These are phyloP conservation scores for Maccullochella peelii DNA, from an alignment of 2,113 vertebrate genomes.

Conservation along the genomic window DNA sequence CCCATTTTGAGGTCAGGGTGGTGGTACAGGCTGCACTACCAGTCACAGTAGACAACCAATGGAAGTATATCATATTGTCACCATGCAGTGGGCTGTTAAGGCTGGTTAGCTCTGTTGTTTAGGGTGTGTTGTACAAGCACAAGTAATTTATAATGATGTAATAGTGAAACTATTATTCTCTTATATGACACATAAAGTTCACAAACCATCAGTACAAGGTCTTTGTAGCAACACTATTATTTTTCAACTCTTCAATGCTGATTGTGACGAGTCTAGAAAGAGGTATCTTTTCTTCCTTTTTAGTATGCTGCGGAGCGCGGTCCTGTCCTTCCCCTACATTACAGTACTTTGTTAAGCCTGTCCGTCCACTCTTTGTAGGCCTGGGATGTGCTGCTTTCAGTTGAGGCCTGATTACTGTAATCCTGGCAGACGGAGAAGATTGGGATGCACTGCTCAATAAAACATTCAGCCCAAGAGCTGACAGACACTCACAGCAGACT, in stretches of 20 bases:
- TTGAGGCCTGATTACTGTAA: slow-evolving; percentile 43
- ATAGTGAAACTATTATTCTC: background rate
- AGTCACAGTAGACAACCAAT: background rate
- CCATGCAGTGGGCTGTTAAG: background rate
- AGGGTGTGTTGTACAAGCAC: background rate
- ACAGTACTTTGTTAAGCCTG: slow-evolving; percentile 46
- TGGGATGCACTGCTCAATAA: slow-evolving; percentile 36
- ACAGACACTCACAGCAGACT: slow-evolving; percentile 39
- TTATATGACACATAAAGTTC: background rate
- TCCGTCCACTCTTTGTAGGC: slow-evolving; percentile 41
- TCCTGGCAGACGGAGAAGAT: slow-evolving; percentile 32
- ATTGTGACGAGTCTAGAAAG: background rate
- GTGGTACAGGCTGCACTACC: background rate
- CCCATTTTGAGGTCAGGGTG: slow-evolving; percentile 49
- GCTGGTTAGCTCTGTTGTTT: background rate
- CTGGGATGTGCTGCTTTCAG: slow-evolving; percentile 38
- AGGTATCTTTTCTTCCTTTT: slow-evolving; percentile 13
- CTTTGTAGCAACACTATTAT: background rate
- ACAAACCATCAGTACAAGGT: background rate
- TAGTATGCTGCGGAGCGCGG: slow-evolving; percentile 35
- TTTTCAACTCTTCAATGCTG: background rate
- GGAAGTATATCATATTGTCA: background rate
- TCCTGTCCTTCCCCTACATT: slow-evolving; percentile 33
- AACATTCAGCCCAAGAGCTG: slow-evolving; percentile 28
- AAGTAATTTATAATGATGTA: background rate